Conservation (phyloP, 2,888 invertebrate species). For the Hypsopygia costalis region DNA sequence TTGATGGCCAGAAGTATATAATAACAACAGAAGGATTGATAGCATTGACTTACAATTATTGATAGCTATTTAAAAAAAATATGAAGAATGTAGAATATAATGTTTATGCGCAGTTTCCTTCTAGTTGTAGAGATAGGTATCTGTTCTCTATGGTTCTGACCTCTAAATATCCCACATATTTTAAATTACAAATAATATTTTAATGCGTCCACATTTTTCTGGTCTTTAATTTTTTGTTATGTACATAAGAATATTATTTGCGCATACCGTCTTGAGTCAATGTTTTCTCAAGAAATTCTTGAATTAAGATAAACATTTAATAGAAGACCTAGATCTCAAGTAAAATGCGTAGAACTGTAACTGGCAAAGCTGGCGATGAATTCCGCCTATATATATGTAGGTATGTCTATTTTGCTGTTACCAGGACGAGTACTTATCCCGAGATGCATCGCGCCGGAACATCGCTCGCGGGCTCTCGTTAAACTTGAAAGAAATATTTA, state of each 20-base stretch:
- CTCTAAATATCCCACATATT: slow-evolving; percentile 2
- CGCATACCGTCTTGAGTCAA: background rate
- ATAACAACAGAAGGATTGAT: too few species aligned
- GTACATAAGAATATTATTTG: slow-evolving; percentile 4
- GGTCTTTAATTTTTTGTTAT: background rate
- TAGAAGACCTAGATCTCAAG: background rate
- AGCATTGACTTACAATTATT: too few species aligned
- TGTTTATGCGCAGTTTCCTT: too few species aligned
- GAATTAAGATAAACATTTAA: slow-evolving; percentile 1
- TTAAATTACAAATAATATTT: background rate
- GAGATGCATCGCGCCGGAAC: slow-evolving; percentile 2
- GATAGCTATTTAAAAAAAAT: too few species aligned
- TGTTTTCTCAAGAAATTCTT: slow-evolving; percentile 7
- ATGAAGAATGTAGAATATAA: too few species aligned
- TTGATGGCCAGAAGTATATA: too few species aligned
- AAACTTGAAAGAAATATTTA: background rate
- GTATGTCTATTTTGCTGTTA: slow-evolving; percentile 60
- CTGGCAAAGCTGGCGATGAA: slow-evolving; percentile 37
- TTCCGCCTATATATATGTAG: slow-evolving; percentile 44
- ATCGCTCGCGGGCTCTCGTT: background rate
- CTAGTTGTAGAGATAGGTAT: too few species aligned
- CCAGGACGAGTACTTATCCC: slow-evolving; percentile 4
- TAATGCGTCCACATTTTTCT: background rate
- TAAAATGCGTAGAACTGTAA: slow-evolving; percentile 15
- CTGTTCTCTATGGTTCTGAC: background rate